These are phyloP conservation scores for Zygothrica quintamaculata DNA, from an alignment of 2,888 invertebrate genomes.

Conservation along the genomic window DNA sequence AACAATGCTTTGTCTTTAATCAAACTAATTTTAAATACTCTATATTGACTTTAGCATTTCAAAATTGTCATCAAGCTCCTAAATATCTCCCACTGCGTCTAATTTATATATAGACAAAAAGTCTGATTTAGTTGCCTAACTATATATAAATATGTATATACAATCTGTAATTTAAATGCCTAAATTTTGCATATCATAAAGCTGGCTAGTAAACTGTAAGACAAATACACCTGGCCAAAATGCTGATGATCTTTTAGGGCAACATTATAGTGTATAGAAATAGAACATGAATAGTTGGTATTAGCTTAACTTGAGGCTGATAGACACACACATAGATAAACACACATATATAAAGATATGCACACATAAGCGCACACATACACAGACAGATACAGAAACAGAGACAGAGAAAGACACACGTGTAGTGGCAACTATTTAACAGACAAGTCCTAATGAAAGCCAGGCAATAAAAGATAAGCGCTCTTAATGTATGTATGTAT, in stretches of 20 bases:
- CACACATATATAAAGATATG: too few species aligned
- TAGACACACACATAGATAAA: constrained; percentile 6
- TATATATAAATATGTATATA: too few species aligned
- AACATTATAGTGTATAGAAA: too few species aligned
- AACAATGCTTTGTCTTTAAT: not conserved
- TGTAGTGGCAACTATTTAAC: constrained; percentile 43
- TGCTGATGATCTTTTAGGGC: too few species aligned
- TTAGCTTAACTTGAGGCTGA: constrained; percentile 52
- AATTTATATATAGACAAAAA: too few species aligned
- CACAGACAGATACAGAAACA: not conserved
- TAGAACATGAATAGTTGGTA: constrained; percentile 23
- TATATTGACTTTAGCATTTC: not conserved
- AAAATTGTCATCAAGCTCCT: too few species aligned
- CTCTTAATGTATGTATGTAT: constrained; percentile 33
- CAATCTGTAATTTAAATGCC: too few species aligned
- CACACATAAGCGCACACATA: constrained; percentile 2
- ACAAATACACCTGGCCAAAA: too few species aligned
- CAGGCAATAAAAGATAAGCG: constrained; percentile 76
- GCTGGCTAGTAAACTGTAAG: too few species aligned
- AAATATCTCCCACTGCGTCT: too few species aligned
- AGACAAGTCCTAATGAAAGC: constrained; percentile 66
- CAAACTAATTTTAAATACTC: not conserved
- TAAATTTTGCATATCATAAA: too few species aligned
- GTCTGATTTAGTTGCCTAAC: too few species aligned
- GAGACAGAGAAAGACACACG: not conserved